Evolutionary conservation across 2,888 invertebrate genomes (phyloP).

Genomic region (Polymixis flavicincta): DNA sequence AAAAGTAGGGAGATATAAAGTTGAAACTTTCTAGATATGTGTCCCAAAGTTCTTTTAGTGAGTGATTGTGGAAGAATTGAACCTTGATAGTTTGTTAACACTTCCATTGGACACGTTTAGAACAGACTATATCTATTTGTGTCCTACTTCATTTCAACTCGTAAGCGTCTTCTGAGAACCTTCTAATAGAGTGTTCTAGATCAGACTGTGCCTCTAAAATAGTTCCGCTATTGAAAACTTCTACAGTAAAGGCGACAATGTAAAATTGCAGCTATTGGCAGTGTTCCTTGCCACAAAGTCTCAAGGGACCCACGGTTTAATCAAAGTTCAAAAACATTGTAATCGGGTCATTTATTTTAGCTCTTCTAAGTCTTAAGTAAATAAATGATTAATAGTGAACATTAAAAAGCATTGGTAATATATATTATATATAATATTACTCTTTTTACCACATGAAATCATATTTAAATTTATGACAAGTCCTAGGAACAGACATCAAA

Average conservation of each 20-base stretch:
- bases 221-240: not conserved
- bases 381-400: not conserved
- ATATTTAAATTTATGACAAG: not conserved
- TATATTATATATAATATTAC: too few species aligned
- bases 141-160: not conserved
- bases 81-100: not conserved
- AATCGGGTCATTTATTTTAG: conserved; percentile 1
- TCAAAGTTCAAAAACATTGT: conserved; percentile 14
- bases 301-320: not conserved
- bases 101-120: not conserved
- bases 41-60: not conserved
- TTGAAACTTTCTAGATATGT: not conserved
- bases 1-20: not conserved
- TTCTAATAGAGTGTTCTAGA: not conserved
- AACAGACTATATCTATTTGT: not conserved
- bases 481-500: too few species aligned
- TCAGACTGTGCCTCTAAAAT: not conserved
- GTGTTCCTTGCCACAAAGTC: conserved; percentile 6
- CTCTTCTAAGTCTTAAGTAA: not conserved
- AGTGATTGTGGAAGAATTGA: not conserved
- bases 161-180: not conserved
- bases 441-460: not conserved
- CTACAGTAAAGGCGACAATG: conserved; percentile 5
- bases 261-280: conserved; percentile 29
- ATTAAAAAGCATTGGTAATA: not conserved